Evolutionary conservation across 2,113 vertebrate species (phyloP), one percentile per base, ranked within the genome.

Genomic region (Opisthocomus hoazin): DNA sequence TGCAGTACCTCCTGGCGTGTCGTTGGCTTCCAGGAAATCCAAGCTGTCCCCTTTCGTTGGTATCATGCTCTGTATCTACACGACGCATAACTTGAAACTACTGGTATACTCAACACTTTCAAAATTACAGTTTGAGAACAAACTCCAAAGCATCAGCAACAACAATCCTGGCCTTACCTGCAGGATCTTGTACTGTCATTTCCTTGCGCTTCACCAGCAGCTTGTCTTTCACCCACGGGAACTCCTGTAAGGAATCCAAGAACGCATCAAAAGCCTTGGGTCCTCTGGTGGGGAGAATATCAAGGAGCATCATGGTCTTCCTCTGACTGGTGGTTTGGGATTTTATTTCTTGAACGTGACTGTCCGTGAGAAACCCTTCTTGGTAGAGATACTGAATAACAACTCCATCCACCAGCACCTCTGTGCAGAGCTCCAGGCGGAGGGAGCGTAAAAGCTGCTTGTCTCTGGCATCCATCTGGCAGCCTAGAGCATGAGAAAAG

Each of bases 311-410:
- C 94, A 99, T 97, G 6, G 97, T 98, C 83, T 98, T 98, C 65
- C 97, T 97, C 50, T 97, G 97, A 84, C 97, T 98, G 21, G 98
- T 99, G 43, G 93, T 79, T 93, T 99, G 98, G 10, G 98, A 96
- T 96, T 98, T 98, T 95, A 99, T 98, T 92, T 99, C 98, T 90
- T 99, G 98, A 77, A 99, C 93, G 1, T 99, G 98, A 23, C 94
- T 94, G 75, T 98, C 97, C 0, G 98, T 99, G 75, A 99, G 95
- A 80, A 99, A 93, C 19, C 98, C 97, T 97, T 99, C 99, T 97
- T 99, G 99, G 92, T 98, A 99, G 93, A 99, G 98, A 48, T 99
- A 98, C 45, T 99, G 99, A 94, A 99, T 97, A 75, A 99, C 97
- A 10, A 98, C 58, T 56, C 99, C 99, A 11, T 98, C 98, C 60